Percentiles rank a stretch among this genome's conserved stretches.
Conservation (phyloP, 2,113 vertebrate genomes). For the Tychaedon coryphoeus region DNA sequence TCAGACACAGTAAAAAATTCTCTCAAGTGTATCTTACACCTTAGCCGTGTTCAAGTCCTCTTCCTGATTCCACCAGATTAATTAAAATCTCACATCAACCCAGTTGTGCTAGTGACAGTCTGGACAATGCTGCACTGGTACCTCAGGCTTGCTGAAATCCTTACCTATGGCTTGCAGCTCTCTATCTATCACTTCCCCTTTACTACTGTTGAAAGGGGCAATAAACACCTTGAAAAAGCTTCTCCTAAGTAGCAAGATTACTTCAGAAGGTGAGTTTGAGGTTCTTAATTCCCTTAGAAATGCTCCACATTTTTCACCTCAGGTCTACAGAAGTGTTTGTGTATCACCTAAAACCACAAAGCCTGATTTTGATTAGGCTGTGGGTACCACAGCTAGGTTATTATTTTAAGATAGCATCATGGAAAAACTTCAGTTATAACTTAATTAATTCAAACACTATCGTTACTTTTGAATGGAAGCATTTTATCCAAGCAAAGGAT, state of each 20-base stretch:
- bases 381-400: not conserved
- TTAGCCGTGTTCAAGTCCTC: not conserved
- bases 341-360: conserved; percentile 32
- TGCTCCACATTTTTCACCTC: not conserved
- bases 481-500: conserved; percentile 45
- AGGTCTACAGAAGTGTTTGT: not conserved
- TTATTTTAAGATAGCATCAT: conserved; percentile 52
- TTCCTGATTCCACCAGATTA: not conserved
- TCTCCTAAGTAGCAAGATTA: not conserved
- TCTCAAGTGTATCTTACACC: not conserved
- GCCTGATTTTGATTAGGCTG: conserved; percentile 42
- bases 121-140: not conserved
- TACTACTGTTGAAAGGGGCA: not conserved
- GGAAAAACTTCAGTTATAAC: conserved; percentile 43
- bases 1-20: not conserved
- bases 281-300: conserved; percentile 1
- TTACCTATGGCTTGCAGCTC: not conserved
- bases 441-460: conserved; percentile 46
- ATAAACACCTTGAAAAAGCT: not conserved
- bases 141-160: not conserved
- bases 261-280: not conserved
- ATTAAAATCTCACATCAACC: not conserved
- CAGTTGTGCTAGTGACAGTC: not conserved
- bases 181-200: not conserved
- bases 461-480: conserved; percentile 21